These are phyloP conservation scores for Drosophila orena DNA, from an alignment of 1,140 invertebrate species.

Conservation along the genomic window DNA sequence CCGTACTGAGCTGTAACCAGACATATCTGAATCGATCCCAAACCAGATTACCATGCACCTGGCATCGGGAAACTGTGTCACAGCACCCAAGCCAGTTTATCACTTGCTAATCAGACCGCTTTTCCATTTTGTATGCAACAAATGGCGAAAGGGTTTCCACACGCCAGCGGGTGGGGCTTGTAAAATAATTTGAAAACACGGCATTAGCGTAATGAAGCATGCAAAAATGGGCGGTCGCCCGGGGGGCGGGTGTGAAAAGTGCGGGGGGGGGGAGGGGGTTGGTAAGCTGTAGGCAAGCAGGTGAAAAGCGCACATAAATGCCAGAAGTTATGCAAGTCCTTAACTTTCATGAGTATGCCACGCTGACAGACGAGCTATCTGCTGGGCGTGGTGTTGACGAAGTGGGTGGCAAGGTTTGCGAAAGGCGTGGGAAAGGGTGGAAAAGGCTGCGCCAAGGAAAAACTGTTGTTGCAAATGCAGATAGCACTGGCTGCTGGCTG, in stretches of 20 bases:
- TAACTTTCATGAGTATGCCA: slow-evolving; percentile 76
- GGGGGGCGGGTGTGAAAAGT: slow-evolving; percentile 40
- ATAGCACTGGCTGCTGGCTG: slow-evolving; percentile 53
- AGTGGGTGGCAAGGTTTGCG: background rate
- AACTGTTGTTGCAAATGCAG: slow-evolving; percentile 49
- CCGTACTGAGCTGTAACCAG: background rate
- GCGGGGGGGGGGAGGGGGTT: slow-evolving; percentile 44
- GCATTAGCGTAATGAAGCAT: slow-evolving; percentile 83
- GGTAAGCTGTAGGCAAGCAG: slow-evolving; percentile 53
- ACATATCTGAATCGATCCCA: slow-evolving; percentile 4
- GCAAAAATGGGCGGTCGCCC: slow-evolving; percentile 44
- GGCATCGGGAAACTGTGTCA: slow-evolving; percentile 32
- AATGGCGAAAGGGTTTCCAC: slow-evolving; percentile 48
- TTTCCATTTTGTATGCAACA: slow-evolving; percentile 69
- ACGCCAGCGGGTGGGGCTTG: slow-evolving; percentile 45
- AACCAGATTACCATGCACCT: slow-evolving; percentile 1
- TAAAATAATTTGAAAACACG: slow-evolving; percentile 82
- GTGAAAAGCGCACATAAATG: slow-evolving; percentile 82
- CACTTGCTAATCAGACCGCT: slow-evolving; percentile 60
- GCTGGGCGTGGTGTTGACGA: slow-evolving; percentile 1
- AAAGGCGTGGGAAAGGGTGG: background rate
- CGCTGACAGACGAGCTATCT: slow-evolving; percentile 39
- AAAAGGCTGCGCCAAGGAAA: slow-evolving; percentile 18
- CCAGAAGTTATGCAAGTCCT: slow-evolving; percentile 81
- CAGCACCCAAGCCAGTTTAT: slow-evolving; percentile 41